These are phyloP conservation scores for Idaea dimidiata DNA, from an alignment of 2,888 invertebrate species.

Conservation along the genomic window DNA sequence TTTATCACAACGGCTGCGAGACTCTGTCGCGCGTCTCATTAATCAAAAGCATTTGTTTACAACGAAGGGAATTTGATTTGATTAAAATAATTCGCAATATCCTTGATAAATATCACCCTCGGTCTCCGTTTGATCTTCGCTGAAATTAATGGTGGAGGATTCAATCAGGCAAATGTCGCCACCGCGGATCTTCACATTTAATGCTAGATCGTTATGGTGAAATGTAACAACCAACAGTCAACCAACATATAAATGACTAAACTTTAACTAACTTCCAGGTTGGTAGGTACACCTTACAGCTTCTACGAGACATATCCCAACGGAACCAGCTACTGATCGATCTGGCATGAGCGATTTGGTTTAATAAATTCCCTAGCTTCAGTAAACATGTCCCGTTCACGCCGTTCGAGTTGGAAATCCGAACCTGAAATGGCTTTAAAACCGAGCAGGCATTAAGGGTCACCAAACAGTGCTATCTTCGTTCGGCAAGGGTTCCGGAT, in stretches of 20 bases:
- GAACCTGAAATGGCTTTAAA: constrained; percentile 28
- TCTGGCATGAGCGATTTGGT: not conserved
- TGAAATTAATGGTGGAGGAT: constrained; percentile 79
- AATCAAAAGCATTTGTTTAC: constrained; percentile 82
- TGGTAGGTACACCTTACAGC: not conserved
- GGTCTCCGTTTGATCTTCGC: constrained; percentile 79
- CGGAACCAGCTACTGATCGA: not conserved
- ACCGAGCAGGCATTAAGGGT: constrained; percentile 43
- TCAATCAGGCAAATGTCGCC: constrained; percentile 76
- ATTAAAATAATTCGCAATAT: constrained; percentile 82
- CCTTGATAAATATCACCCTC: constrained; percentile 82
- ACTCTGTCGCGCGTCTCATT: constrained; percentile 80
- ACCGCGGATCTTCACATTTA: constrained; percentile 49
- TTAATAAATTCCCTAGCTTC: not conserved
- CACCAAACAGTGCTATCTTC: constrained; percentile 64
- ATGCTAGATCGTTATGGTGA: constrained; percentile 34
- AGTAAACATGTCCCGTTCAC: not conserved
- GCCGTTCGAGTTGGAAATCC: not conserved
- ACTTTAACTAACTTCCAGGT: not conserved
- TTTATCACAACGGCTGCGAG: constrained; percentile 78
- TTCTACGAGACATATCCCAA: no score
- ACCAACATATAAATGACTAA: not conserved
- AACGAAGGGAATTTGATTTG: constrained; percentile 81
- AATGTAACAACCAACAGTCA: constrained; percentile 20
- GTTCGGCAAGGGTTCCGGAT: constrained; percentile 60